Base-by-base conservation (phyloP, 2,797 vertebrate species). In the Cossypha niveicapilla region DNA sequence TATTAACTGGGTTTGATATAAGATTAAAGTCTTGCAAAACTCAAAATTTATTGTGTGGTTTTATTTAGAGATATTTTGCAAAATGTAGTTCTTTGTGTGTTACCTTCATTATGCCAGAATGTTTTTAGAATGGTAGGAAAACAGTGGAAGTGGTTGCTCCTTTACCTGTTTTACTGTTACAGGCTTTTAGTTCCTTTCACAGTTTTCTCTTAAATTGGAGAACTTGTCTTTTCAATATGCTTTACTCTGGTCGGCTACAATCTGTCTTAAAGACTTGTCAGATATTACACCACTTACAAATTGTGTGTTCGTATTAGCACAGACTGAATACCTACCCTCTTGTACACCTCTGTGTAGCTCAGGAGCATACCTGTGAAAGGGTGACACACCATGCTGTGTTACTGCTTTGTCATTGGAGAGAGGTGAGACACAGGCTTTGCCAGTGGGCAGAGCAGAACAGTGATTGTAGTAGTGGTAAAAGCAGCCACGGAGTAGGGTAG, bases 261-360 rank as follows among this genome's bases (percentile, higher is more conserved):
- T 32, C 0, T 47, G 27, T 73, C 16, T 34, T 65, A 65, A 56
- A 70, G 25, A 28, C 32, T 39, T 77, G 27, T 56, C 21, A 61
- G 39, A 14, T 78, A 42, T 11, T 45, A 16, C 11, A 41, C 18
- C 12, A 11, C 18, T 67, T 67, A 25, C 2, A 80, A 42, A n/a
- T n/a, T 18, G 14, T 7, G 10, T 72, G 22, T 71, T 45, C 4
- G 4, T 80, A 37, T 37, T 41, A 51, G 45, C 60, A 25, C 65
- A 76, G 39, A 35, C 15, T 41, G 37, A 68, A 41, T 76, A 30
- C 25, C 41, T 45, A 10, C 2, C 13, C 47, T 45, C 23, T 13
- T 58, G 48, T 3, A 7, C 22, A 4, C 27, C 28, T 25, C 3
- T 0, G 5, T 32, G 41, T 32, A 16, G 48, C 47, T 54, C 37